Conservation (phyloP, 2,888 invertebrate species). For the Tiphia femorata region DNA sequence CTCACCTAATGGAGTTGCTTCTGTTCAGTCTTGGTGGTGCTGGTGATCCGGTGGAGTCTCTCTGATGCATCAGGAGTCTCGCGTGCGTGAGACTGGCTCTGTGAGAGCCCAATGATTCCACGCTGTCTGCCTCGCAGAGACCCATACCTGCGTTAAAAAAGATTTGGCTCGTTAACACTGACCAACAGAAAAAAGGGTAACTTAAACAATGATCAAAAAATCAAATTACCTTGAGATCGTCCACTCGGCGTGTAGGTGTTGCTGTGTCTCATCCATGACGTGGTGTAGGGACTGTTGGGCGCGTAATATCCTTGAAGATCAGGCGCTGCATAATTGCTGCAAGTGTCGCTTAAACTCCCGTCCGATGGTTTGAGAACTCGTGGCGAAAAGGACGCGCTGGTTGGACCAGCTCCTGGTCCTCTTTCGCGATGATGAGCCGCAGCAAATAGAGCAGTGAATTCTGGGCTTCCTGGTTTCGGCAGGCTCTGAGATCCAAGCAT, state of each 20-base stretch:
- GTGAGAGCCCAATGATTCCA: conserved; percentile 83
- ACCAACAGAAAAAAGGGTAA: not conserved
- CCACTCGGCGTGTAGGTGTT: conserved; percentile 69
- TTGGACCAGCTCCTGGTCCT: conserved; percentile 53
- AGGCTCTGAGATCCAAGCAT: conserved; percentile 88
- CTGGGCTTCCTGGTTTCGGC: conserved; percentile 82
- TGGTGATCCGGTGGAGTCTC: conserved; percentile 71
- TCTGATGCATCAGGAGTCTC: conserved; percentile 75
- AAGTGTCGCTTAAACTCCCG: conserved; percentile 89
- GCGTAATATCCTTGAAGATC: conserved; percentile 68
- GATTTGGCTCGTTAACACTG: not conserved
- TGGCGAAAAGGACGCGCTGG: conserved; percentile 61
- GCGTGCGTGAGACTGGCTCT: conserved; percentile 83
- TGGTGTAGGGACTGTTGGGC: conserved; percentile 79
- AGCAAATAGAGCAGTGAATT: conserved; percentile 76
- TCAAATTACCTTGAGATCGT: conserved; percentile 59
- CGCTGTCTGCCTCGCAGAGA: conserved; percentile 91
- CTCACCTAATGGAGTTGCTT: conserved; percentile 93
- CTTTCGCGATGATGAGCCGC: conserved; percentile 64
- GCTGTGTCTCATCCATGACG: conserved; percentile 85
- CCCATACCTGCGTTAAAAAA: conserved; percentile 63
- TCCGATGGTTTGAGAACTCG: conserved; percentile 71
- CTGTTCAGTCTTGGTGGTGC: conserved; percentile 84
- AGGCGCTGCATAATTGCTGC: conserved; percentile 81
- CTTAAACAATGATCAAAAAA: not conserved